These are phyloP conservation scores for Ceuthmochares aereus DNA, from an alignment of 2,113 vertebrate species.

Conservation along the genomic window DNA sequence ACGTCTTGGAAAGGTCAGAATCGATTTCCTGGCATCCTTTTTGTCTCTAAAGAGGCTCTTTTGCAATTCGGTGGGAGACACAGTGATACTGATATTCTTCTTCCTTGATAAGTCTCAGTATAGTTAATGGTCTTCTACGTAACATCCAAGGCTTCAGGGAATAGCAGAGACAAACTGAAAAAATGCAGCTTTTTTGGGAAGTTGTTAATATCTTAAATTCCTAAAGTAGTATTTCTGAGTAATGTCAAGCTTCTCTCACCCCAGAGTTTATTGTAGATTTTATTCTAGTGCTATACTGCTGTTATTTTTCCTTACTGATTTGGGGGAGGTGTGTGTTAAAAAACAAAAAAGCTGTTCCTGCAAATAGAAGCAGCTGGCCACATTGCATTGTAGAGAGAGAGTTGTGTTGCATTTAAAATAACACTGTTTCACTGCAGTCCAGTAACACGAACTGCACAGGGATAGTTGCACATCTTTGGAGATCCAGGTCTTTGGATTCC, in stretches of 20 bases:
- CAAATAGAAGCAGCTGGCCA: background rate
- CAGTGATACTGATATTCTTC: background rate
- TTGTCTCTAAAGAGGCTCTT: constrained; percentile 19
- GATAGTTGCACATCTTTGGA: background rate
- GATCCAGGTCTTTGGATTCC: background rate
- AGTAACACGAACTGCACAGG: background rate
- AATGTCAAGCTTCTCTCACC: background rate
- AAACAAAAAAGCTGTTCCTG: background rate
- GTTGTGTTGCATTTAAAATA: background rate
- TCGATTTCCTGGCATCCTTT: constrained; percentile 39
- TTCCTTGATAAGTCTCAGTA: background rate
- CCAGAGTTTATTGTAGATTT: background rate
- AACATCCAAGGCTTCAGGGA: background rate
- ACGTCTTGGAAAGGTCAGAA: constrained; percentile 23
- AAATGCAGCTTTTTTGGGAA: background rate
- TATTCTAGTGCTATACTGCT: background rate
- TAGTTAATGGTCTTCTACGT: background rate
- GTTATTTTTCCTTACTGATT: background rate
- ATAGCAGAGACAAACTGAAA: background rate
- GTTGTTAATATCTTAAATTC: background rate
- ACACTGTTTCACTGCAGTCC: background rate
- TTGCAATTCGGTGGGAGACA: background rate
- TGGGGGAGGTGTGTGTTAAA: rapidly evolving
- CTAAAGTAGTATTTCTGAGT: background rate
- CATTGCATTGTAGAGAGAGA: background rate